Percentiles rank a stretch among this genome's conserved stretches.
Conservation (phyloP, 1,140 invertebrate genomes). For the Drosophila arizonae region DNA sequence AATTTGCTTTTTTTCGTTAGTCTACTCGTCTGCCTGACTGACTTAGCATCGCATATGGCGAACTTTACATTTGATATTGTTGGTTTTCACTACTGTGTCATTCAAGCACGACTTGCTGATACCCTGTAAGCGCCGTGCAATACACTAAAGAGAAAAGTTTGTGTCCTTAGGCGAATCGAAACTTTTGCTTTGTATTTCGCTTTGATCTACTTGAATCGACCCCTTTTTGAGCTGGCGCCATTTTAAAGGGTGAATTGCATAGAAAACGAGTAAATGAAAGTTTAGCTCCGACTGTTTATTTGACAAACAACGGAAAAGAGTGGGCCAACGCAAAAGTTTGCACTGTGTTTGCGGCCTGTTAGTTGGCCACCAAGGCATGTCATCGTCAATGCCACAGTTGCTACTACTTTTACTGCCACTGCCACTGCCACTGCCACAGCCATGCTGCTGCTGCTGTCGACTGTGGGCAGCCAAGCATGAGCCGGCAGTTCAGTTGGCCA, state of each 20-base stretch:
- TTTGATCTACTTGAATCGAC: neutral
- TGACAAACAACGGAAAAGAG: conserved; percentile 1
- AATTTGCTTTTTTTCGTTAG: neutral
- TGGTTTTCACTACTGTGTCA: conserved; percentile 1
- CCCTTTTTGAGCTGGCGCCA: neutral
- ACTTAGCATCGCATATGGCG: conserved; percentile 24
- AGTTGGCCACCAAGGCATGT: conserved; percentile 19
- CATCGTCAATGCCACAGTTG: conserved; percentile 1
- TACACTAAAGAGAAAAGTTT: too few relatives aligned
- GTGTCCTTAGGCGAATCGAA: too few relatives aligned
- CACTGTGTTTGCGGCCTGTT: conserved; percentile 36
- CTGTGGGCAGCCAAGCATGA: conserved; percentile 30
- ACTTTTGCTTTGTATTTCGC: too few relatives aligned
- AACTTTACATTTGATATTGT: conserved; percentile 21
- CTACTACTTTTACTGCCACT: neutral
- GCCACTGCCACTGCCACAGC: neutral
- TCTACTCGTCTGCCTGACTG: conserved; percentile 36
- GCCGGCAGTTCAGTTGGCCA: conserved; percentile 39
- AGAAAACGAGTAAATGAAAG: neutral
- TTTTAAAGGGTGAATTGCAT: neutral
- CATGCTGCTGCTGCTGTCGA: too few relatives aligned
- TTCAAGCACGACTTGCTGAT: neutral
- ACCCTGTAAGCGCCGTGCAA: neutral
- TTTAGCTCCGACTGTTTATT: conserved; percentile 17
- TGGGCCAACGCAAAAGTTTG: conserved; percentile 13